These are phyloP conservation scores for Peromyscus leucopus DNA, from an alignment of 2,113 vertebrate species.

Conservation along the genomic window DNA sequence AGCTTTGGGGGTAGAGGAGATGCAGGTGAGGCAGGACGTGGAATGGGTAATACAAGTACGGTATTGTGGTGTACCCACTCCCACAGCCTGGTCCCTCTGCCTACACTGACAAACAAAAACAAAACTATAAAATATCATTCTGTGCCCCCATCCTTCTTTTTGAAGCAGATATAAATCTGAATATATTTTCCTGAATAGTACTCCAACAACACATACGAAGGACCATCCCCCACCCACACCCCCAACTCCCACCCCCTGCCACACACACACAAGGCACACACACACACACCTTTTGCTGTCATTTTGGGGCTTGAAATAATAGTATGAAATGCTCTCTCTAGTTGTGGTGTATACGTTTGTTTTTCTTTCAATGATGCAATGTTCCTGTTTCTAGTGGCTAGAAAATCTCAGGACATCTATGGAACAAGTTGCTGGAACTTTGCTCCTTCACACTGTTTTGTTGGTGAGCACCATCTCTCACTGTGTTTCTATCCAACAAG, in stretches of 20 bases:
- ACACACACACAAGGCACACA: neutral
- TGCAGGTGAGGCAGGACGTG: constrained; percentile 54
- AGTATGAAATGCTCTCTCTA: constrained; percentile 17
- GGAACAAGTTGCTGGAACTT: constrained; percentile 40
- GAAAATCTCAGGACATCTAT: constrained; percentile 50
- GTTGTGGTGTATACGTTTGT: neutral
- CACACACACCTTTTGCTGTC: neutral
- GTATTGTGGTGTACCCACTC: neutral
- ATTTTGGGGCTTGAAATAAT: constrained; percentile 27
- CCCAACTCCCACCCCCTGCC: too few species aligned
- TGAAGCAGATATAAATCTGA: neutral
- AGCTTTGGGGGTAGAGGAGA: constrained; percentile 28
- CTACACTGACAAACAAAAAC: constrained; percentile 54
- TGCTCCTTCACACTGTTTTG: neutral
- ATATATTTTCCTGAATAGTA: constrained; percentile 59
- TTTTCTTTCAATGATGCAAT: constrained; percentile 1
- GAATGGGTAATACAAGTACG: neutral
- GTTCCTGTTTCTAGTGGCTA: neutral
- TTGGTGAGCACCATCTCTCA: neutral
- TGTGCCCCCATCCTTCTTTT: constrained; percentile 50
- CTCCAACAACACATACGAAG: neutral
- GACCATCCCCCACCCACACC: neutral
- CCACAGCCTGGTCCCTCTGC: neutral
- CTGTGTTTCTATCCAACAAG: neutral
- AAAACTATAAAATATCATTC: constrained; percentile 57